A percentile compares a stretch with the other conserved stretches of the same genome.
phyloP scores from a whole-genome alignment of 2,888 invertebrate genomes.

The Drosophila suboccidentalis region DNA sequence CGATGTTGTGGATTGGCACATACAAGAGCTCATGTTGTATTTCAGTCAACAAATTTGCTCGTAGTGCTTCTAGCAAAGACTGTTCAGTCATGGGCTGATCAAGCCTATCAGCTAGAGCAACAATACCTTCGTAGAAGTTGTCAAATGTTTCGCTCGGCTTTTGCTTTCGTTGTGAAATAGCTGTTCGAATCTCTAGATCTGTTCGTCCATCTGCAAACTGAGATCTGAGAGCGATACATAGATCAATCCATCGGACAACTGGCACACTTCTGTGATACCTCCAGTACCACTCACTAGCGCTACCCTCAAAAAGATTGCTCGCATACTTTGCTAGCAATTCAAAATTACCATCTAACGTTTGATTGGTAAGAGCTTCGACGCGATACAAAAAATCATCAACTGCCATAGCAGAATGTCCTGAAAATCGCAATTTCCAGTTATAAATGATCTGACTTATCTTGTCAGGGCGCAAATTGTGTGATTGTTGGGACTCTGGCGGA shows the following conservation, averaged over 20 bases:
- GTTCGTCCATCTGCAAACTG: slow-evolving; percentile 2
- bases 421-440: slow-evolving; percentile 17
- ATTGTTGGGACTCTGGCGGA: background rate
- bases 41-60: too few relatives aligned
- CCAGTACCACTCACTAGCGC: slow-evolving; percentile 19
- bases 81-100: too few relatives aligned
- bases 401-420: slow-evolving; percentile 2
- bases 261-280: background rate
- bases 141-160: background rate
- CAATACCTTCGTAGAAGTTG: too few relatives aligned
- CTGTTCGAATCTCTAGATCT: background rate
- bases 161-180: background rate
- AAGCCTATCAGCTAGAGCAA: too few relatives aligned
- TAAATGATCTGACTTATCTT: background rate
- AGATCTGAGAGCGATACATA: background rate
- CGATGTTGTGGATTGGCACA: too few relatives aligned
- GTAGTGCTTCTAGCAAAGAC: too few relatives aligned
- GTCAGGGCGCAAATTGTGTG: background rate
- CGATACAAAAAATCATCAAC: slow-evolving; percentile 28
- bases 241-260: background rate
- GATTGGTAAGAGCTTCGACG: slow-evolving; percentile 8
- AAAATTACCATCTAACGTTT: slow-evolving; percentile 19
- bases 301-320: slow-evolving; percentile 16
- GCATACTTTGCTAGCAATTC: slow-evolving; percentile 11
- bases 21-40: too few relatives aligned